A percentile compares a stretch with the other conserved stretches of the same genome.
phyloP scores from a whole-genome alignment of 2,888 invertebrate genomes.

The Andricus quercusramuli region DNA sequence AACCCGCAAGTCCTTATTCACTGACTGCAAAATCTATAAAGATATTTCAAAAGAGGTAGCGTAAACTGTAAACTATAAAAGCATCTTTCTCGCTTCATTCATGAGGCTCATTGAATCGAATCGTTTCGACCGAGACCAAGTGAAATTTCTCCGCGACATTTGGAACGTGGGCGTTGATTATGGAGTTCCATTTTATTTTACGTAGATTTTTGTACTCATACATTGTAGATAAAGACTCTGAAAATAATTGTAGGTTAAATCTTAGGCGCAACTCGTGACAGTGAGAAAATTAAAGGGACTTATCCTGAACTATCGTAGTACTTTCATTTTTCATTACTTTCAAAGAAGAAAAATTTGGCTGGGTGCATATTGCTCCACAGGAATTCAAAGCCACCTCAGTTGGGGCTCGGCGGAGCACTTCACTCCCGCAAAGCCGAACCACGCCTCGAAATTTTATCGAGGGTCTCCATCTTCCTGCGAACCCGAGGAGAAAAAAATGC shows the following conservation, averaged over 20 bases:
- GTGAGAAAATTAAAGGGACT: neutral
- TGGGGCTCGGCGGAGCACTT: neutral
- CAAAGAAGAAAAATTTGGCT: neutral
- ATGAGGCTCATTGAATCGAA: conserved; percentile 19
- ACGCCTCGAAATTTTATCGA: conserved; percentile 23
- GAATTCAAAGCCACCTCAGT: conserved; percentile 6
- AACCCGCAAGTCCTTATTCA: conserved; percentile 11
- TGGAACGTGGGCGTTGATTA: neutral
- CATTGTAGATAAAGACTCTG: neutral
- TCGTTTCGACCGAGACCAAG: conserved; percentile 2
- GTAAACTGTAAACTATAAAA: neutral
- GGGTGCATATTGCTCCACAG: neutral
- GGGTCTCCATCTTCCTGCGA: neutral
- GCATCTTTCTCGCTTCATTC: conserved; percentile 28
- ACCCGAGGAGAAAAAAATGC: neutral
- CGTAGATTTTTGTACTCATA: neutral
- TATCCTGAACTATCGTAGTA: neutral
- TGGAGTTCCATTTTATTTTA: neutral
- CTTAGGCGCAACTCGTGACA: neutral
- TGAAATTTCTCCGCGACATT: conserved; percentile 4
- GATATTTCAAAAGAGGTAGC: conserved; percentile 19
- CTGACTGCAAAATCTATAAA: conserved; percentile 11
- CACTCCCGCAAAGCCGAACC: conserved; percentile 8
- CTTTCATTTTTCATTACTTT: neutral
- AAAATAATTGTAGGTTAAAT: neutral